Evolutionary conservation across 2,888 invertebrate species (phyloP), one percentile per base, ranked within the genome.

Genomic region (Drymonia ruficornis): DNA sequence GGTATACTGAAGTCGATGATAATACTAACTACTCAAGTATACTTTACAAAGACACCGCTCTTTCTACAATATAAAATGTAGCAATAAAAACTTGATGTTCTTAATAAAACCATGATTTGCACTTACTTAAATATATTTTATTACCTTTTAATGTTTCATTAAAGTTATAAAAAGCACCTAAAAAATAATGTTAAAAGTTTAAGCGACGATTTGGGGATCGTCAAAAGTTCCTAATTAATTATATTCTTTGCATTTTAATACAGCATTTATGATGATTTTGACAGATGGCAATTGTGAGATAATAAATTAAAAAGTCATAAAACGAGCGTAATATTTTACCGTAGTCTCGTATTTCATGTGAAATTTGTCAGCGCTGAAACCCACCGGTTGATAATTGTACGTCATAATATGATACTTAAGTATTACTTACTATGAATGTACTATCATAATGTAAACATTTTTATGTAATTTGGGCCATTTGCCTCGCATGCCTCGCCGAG

Each of bases 51-150:
- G n/a, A n/a, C n/a, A 36, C 36, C 36, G 36, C 36, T 13, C n/a
- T 6, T 36, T 36, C 13, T 13, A 36, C 13, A 36, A 36, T n/a
- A 36, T n/a, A 36, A 40, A 40, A 16, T 16, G 12, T 40, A 56
- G 19, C 49, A 36, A 61, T 65, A 59, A 65, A 66, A 58, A 28
- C 31, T 50, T 52, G 19, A 61, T 51, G 50, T 40, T 45, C 46
- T 23, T 44, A 23, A 46, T 50, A 61, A 56, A 52, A 52, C 57
- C 55, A 50, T 46, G 59, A 63, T 70, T 65, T 58, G 65, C 67
- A 65, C 56, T 59, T 51, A 63, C 52, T 64, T 56, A 58, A 50
- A 45, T 36, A 51, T 52, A 50, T 64, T 67, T 69, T 61, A 70
- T 57, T 42, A 55, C 63, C 48, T 57, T 63, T 69, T 63, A 67